These are phyloP conservation scores for Pseudachorutes palmiensis DNA, from an alignment of 1,140 invertebrate species.

Conservation along the genomic window DNA sequence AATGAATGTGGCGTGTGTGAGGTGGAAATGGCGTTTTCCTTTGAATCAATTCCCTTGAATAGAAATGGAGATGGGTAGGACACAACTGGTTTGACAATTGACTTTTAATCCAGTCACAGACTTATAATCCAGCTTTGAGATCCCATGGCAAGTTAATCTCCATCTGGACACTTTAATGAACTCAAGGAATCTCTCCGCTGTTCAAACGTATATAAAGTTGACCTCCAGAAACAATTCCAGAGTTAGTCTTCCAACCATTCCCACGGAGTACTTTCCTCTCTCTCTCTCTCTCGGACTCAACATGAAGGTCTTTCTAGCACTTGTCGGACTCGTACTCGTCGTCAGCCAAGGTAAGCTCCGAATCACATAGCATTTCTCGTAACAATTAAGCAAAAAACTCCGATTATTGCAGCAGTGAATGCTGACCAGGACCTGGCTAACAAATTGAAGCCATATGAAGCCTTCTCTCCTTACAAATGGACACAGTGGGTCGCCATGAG, in stretches of 20 bases:
- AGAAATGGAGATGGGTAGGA: no score
- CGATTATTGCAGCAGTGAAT: no score
- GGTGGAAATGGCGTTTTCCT: no score
- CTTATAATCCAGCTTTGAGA: neutral
- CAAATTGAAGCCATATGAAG: conserved; percentile 1
- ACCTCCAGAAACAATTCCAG: neutral
- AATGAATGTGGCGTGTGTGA: no score
- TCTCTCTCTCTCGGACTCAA: neutral
- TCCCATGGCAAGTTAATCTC: neutral
- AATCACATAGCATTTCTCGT: neutral
- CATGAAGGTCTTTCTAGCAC: neutral
- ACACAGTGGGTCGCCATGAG: conserved; percentile 16
- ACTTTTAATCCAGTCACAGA: neutral
- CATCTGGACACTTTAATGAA: neutral
- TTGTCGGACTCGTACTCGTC: neutral
- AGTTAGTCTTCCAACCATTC: neutral
- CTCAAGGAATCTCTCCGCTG: neutral
- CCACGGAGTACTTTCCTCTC: neutral
- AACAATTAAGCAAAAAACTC: neutral
- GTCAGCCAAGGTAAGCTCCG: conserved; percentile 1
- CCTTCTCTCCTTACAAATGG: conserved; percentile 22
- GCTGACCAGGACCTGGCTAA: neutral
- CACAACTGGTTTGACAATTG: neutral
- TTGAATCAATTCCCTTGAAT: neutral
- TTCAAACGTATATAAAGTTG: neutral